Base-by-base conservation (phyloP, 2,797 vertebrate species). In the Gila robusta region DNA sequence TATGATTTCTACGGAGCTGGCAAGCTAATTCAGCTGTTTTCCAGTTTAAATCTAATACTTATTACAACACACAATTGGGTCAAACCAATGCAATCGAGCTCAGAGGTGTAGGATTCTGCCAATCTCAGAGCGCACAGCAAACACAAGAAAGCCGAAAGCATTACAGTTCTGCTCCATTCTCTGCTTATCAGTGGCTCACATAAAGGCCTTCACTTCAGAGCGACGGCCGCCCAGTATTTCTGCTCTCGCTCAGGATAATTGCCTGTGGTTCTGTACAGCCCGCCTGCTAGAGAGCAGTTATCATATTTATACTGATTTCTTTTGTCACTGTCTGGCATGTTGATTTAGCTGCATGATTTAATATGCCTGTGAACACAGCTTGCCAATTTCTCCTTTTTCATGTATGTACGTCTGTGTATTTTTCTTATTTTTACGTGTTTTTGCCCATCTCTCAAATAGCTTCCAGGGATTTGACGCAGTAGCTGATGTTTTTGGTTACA, bases 111-210 rank as follows among this genome's bases (percentile, higher is more conserved):
- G 49, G 81, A 47, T 41, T 16, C 47, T 80, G 87, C 73, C 59
- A 56, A 79, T 47, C 54, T 59, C 32, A 69, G 70, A 56, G 56
- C 32, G 44, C 79, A 76, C 41, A 32, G 11, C 35, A 76, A 77
- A 83, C 59, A 19, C 32, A 41, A 84, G 81, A 83, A 83, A 86
- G 59, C 79, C 44, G 32, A 72, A 28, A 67, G 23, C 83, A 85
- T 79, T 90, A 79, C 90, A 89, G 81, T 79, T 77, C 83, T 39
- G 69, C 85, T 85, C 67, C 83, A 82, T 89, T 82, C 79, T 77
- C 71, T 62, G 54, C 94, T 95, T 96, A 95, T 95, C 95, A 93
- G 91, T 86, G 0, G 37, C 88, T 52, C 82, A 88, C 94, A 96
- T 92, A 95, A 95, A 95, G 92, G 81, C 92, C 89, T 89, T 87